Evolutionary conservation across 1,140 invertebrate species (phyloP).

Genomic region (Hycleus phaleratus): DNA sequence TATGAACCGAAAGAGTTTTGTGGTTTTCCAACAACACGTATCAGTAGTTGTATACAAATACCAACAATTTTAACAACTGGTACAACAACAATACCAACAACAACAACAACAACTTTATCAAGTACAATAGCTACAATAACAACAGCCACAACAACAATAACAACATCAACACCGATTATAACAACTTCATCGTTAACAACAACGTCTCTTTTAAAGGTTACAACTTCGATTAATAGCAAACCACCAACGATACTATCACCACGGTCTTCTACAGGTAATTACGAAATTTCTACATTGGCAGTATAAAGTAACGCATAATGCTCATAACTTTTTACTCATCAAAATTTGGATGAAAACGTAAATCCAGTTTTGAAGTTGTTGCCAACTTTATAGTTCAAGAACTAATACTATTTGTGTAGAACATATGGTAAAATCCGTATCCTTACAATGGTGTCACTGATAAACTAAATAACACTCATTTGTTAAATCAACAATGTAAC

Average conservation of each 20-base stretch:
- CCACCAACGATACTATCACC: slow-evolving; percentile 33
- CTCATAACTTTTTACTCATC: too few relatives aligned
- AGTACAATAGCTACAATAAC: slow-evolving; percentile 27
- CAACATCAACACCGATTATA: slow-evolving; percentile 16
- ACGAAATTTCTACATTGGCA: too few relatives aligned
- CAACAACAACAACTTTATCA: slow-evolving; percentile 19
- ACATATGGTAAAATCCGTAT: too few relatives aligned
- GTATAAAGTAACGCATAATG: too few relatives aligned
- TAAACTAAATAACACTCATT: too few relatives aligned
- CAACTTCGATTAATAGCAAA: slow-evolving; percentile 23
- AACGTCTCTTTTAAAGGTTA: slow-evolving; percentile 24
- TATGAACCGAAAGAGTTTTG: slow-evolving; percentile 67
- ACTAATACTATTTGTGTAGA: too few relatives aligned
- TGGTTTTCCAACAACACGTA: slow-evolving; percentile 27
- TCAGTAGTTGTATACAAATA: background rate
- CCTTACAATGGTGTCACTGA: too few relatives aligned
- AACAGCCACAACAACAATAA: slow-evolving; percentile 16
- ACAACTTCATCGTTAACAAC: slow-evolving; percentile 27
- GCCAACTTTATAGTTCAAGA: too few relatives aligned
- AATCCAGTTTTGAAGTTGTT: too few relatives aligned
- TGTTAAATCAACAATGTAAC: too few relatives aligned
- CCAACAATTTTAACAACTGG: background rate
- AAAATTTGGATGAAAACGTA: too few relatives aligned
- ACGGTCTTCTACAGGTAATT: slow-evolving; percentile 29
- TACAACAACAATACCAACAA: background rate